Evolutionary conservation across 2,797 vertebrate genomes (phyloP).

Genomic region (Danio jaintianensis): DNA sequence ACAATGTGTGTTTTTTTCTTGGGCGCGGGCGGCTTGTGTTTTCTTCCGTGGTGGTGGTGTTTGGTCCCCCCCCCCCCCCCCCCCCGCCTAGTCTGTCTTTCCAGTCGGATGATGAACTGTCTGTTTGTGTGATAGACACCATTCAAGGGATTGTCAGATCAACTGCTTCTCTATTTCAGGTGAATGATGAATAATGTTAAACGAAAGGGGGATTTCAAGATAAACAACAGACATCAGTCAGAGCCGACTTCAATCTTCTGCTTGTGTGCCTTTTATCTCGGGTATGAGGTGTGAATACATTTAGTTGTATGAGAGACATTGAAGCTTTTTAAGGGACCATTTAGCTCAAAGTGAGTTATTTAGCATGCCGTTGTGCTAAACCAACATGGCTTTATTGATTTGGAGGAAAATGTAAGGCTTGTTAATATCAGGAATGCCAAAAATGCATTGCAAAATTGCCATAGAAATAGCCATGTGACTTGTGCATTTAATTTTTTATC

Average conservation of each 20-base stretch:
- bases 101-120: conserved; percentile 53
- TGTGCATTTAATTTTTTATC: not conserved
- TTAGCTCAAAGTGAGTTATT: not conserved
- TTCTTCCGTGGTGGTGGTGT: too few relatives aligned
- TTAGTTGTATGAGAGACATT: not conserved
- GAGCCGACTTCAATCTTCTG: not conserved
- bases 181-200: conserved; percentile 19
- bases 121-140: conserved; percentile 67
- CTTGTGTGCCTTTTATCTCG: not conserved
- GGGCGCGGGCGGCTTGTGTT: too few relatives aligned
- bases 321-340: conserved; percentile 2
- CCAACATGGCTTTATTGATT: not conserved
- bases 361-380: not conserved
- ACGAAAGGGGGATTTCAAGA: conserved; percentile 22
- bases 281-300: not conserved
- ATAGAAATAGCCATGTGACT: not conserved
- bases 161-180: conserved; percentile 11
- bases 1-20: too few relatives aligned
- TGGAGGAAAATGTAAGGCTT: not conserved
- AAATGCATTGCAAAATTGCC: not conserved
- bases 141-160: conserved; percentile 27
- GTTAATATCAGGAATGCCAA: not conserved
- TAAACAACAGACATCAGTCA: conserved; percentile 15
- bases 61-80: too few relatives aligned
- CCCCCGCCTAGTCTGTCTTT: conserved; percentile 20